These are phyloP conservation scores for Pelobates cultripes DNA, from an alignment of 2,797 vertebrate species.

Conservation along the genomic window DNA sequence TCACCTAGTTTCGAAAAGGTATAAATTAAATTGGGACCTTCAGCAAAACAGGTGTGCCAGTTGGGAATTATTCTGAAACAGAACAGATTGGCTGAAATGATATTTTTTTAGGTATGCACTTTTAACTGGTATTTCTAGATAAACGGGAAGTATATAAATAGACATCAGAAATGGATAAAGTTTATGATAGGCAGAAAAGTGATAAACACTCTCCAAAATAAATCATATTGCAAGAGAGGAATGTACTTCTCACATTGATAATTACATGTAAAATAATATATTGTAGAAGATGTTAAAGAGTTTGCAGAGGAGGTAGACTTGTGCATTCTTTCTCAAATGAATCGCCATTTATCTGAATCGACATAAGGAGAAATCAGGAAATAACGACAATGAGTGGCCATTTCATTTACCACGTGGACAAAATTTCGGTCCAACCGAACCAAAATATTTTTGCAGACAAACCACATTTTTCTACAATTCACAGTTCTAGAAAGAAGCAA, in stretches of 20 bases:
- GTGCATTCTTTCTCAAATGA: too few relatives aligned
- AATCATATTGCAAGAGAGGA: not conserved
- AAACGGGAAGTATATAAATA: not conserved
- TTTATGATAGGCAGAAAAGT: not conserved
- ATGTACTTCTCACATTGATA: not conserved
- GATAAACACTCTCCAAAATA: not conserved
- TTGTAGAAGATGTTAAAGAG: too few relatives aligned
- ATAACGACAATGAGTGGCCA: too few relatives aligned
- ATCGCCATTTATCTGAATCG: too few relatives aligned
- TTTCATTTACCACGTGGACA: too few relatives aligned
- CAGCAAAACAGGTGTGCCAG: constrained; percentile 36
- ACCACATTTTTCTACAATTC: too few relatives aligned
- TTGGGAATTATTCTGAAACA: constrained; percentile 46
- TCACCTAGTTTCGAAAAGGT: constrained; percentile 43
- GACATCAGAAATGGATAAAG: not conserved
- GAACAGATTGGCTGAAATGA: constrained; percentile 39
- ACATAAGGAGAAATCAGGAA: too few relatives aligned
- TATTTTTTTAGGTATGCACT: constrained; percentile 15
- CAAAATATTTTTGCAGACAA: too few relatives aligned
- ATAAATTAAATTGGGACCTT: constrained; percentile 55
- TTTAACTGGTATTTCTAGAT: constrained; percentile 17
- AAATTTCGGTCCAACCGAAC: too few relatives aligned
- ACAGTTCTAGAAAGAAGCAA: too few relatives aligned
- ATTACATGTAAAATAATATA: too few relatives aligned
- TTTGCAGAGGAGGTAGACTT: too few relatives aligned